Base-by-base conservation (phyloP, 2,113 vertebrate species). In the Sclerurus mexicanus region DNA sequence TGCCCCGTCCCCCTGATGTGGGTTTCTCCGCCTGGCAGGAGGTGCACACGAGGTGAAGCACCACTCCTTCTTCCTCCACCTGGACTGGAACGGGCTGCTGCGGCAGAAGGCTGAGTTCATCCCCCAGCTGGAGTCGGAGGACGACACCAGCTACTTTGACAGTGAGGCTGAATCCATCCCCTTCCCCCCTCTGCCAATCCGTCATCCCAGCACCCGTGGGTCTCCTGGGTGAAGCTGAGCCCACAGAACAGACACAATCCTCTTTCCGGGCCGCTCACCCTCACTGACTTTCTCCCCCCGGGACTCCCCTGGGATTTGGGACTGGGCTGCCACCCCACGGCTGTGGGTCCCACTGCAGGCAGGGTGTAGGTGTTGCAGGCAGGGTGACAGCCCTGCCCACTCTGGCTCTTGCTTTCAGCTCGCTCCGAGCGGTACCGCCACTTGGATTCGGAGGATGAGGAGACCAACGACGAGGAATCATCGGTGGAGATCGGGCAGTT, bases 81-180 rank as follows among this genome's bases (percentile, higher is more conserved):
- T 99, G 97, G 99, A 99, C 97, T 99, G 99, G 99, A 99, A 99
- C 0, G 99, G 99, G 60, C 98, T 99, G 37, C 98, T 99, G 85
- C 97, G 99, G 37, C 99, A 99, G 96, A 99, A 99, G 96, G 99
- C 99, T 0, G 99, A 99, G 94, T 99, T 99, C 73, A 99, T 99
- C 91, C 99, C 99, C 7, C 99, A 99, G 97, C 98, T 99, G 28
- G 99, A 99, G 62, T 99, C 99, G 0, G 99, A 99, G 80, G 99
- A 99, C 0, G 99, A 99, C 97, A 99, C 99, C 71, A 99, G 99
- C 97, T 99, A 99, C 97, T 99, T 99, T 12, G 99, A 99, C 97
- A 99, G 99, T 99, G 97, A 96, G 99, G 88, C 60, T 47, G 82
- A 56, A 30, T 16, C 77, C 75, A 23, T 22, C n/a, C 82, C 68